phyloP scores from a whole-genome alignment of 1,140 invertebrate species.

The Camponotus pennsylvanicus region DNA sequence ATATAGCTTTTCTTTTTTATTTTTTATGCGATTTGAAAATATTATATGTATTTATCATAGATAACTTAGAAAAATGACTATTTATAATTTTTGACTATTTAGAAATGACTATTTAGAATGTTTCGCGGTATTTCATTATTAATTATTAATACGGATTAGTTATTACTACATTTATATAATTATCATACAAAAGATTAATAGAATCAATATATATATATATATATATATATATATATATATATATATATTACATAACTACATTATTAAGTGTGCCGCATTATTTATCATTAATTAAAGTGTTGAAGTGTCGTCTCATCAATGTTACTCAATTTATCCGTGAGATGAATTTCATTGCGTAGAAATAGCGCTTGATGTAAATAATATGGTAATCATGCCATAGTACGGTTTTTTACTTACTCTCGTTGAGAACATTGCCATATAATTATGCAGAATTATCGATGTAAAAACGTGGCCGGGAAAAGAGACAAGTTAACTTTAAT shows the following conservation, averaged over 20 bases:
- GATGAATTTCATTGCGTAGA: not conserved
- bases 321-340: not conserved
- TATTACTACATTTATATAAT: too few relatives aligned
- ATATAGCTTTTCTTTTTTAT: not conserved
- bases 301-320: not conserved
- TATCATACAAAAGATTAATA: too few relatives aligned
- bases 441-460: slow-evolving; percentile 22
- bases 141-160: not conserved
- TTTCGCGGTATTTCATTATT: not conserved
- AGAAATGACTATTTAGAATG: not conserved
- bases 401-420: slow-evolving; percentile 14
- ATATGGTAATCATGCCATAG: slow-evolving; percentile 4
- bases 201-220: too few relatives aligned
- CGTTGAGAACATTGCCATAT: not conserved
- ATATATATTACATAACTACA: too few relatives aligned
- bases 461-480: not conserved
- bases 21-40: not conserved
- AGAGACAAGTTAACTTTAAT: not conserved
- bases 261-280: not conserved
- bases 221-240: too few relatives aligned
- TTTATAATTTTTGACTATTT: not conserved
- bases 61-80: not conserved
- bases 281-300: not conserved
- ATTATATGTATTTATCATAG: not conserved
- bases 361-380: not conserved